Conservation (phyloP, 2,888 invertebrate species). For the Rhaphigaster nebulosa region DNA sequence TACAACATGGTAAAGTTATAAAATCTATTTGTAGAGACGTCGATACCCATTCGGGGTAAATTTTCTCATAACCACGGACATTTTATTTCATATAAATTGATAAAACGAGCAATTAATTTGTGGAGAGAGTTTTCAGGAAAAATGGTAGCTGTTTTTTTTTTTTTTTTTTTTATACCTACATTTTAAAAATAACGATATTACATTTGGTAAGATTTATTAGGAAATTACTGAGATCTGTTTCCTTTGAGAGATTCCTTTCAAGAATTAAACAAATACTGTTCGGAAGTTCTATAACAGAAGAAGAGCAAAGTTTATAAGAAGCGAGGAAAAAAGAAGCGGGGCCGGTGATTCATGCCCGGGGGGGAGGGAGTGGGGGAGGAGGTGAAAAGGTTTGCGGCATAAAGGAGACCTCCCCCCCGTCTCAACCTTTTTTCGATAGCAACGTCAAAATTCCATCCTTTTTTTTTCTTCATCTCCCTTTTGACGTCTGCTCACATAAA, state of each 20-base stretch:
- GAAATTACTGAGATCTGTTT: background rate
- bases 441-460: background rate
- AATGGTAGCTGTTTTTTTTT: too few relatives aligned
- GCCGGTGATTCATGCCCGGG: background rate
- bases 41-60: too few relatives aligned
- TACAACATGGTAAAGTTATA: too few relatives aligned
- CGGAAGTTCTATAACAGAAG: conserved; percentile 1
- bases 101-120: too few relatives aligned
- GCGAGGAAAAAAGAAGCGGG: background rate
- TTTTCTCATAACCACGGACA: too few relatives aligned
- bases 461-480: background rate
- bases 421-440: conserved; percentile 1
- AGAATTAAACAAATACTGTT: conserved; percentile 12
- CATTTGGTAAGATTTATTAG: too few relatives aligned
- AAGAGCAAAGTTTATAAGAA: conserved; percentile 31
- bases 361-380: background rate
- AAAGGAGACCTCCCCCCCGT: background rate
- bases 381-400: background rate
- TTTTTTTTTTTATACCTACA: too few relatives aligned
- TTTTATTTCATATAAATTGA: too few relatives aligned
- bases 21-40: too few relatives aligned
- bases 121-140: too few relatives aligned
- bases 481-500: background rate
- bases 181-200: too few relatives aligned
- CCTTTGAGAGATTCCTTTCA: background rate